A percentile compares a stretch with the other conserved stretches of the same genome.
These are phyloP conservation scores for Rapana venosa DNA, from an alignment of 2,888 invertebrate species.

Conservation along the genomic window DNA sequence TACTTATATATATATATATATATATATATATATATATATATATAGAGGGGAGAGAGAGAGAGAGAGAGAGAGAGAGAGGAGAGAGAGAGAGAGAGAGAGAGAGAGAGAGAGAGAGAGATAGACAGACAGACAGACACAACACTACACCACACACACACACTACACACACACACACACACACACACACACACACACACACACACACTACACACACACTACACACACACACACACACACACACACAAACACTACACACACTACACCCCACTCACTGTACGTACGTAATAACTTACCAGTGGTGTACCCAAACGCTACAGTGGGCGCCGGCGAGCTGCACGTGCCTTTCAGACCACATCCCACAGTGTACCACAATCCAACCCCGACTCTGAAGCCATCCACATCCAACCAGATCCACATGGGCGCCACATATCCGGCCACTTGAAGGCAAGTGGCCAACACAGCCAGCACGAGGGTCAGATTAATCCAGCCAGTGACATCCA, in stretches of 20 bases:
- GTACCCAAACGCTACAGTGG: conserved; percentile 14
- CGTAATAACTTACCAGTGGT: conserved; percentile 8
- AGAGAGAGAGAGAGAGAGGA: too few relatives aligned
- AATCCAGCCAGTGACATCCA: conserved; percentile 27
- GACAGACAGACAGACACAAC: too few relatives aligned
- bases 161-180: conserved; percentile 18
- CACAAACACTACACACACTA: neutral
- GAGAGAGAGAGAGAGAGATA: too few relatives aligned
- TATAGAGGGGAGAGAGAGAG: too few relatives aligned
- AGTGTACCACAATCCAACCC: conserved; percentile 40
- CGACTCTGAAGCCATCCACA: conserved; percentile 18
- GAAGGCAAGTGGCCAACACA: conserved; percentile 13
- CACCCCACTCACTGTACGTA: too few relatives aligned
- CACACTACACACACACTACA: neutral
- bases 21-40: too few relatives aligned
- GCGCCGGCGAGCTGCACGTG: conserved; percentile 15
- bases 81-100: too few relatives aligned
- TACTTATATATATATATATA: too few relatives aligned
- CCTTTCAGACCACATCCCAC: conserved; percentile 20
- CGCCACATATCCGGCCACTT: conserved; percentile 41
- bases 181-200: neutral
- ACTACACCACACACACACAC: neutral
- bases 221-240: neutral
- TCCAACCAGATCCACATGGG: conserved; percentile 48
- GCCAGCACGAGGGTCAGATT: conserved; percentile 34